phyloP scores from a whole-genome alignment of 2,113 vertebrate species.

The Centropristis striata region DNA sequence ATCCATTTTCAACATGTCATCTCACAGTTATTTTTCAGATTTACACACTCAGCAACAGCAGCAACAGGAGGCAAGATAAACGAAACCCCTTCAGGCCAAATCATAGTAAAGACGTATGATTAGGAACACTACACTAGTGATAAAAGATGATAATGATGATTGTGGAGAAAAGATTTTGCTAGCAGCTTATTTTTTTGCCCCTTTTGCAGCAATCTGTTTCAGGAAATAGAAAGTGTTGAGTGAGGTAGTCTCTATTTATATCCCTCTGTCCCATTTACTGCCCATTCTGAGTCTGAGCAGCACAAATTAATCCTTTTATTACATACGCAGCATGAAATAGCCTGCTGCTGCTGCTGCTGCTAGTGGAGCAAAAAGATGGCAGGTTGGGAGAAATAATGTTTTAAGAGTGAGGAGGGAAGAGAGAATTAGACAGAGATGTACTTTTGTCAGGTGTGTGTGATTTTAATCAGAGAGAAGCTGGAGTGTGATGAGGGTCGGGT shows the following conservation, averaged over 20 bases:
- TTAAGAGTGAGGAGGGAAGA: background rate
- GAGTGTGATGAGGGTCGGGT: background rate
- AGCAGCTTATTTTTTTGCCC: background rate
- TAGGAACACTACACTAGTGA: background rate
- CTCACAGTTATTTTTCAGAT: background rate
- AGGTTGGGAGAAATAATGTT: conserved; percentile 14
- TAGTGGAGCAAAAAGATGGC: conserved; percentile 19
- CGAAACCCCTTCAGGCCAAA: background rate
- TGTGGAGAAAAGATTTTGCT: background rate
- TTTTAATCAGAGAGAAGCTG: conserved; percentile 9
- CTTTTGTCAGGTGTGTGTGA: background rate
- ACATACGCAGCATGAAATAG: conserved; percentile 76
- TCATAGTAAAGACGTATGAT: background rate
- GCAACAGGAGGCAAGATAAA: background rate
- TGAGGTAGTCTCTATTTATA: conserved; percentile 77
- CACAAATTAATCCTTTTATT: conserved; percentile 81
- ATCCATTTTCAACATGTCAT: background rate
- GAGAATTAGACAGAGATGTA: background rate
- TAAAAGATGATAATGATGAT: conserved; percentile 7
- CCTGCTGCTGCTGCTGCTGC: conserved; percentile 34
- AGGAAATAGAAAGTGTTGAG: conserved; percentile 63
- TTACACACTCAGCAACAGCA: background rate
- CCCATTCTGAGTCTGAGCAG: conserved; percentile 65
- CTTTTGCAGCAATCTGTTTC: conserved; percentile 45
- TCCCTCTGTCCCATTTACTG: conserved; percentile 71